A percentile compares a stretch with the other conserved stretches of the same genome.
These are phyloP conservation scores for Squalus acanthias DNA, from an alignment of 2,797 vertebrate genomes.

Conservation along the genomic window DNA sequence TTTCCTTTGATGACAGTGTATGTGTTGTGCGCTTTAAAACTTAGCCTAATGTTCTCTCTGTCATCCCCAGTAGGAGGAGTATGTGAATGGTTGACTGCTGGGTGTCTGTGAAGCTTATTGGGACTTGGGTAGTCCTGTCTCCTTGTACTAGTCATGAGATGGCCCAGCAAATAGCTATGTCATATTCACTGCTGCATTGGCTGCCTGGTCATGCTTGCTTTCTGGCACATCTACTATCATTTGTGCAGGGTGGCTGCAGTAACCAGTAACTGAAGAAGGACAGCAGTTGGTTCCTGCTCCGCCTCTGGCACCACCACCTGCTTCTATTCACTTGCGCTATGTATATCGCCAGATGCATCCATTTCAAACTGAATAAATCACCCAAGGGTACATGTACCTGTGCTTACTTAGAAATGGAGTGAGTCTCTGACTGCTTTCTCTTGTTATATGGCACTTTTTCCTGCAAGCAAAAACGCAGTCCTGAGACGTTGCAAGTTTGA, in stretches of 20 bases:
- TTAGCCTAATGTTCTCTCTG: background rate
- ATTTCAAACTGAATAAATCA: background rate
- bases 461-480: background rate
- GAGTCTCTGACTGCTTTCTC: background rate
- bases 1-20: too few species aligned
- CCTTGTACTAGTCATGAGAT: background rate
- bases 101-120: background rate
- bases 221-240: background rate
- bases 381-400: background rate
- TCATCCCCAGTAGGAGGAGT: background rate
- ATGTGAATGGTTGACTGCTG: background rate
- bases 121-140: background rate
- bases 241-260: too few species aligned
- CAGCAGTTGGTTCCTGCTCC: background rate
- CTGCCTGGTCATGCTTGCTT: background rate
- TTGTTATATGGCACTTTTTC: background rate
- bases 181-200: background rate
- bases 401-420: background rate
- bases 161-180: background rate
- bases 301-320: too few species aligned
- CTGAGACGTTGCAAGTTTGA: background rate
- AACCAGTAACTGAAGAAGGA: too few species aligned
- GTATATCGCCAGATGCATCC: background rate
- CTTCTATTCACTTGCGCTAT: background rate
- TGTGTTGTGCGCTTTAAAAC: background rate